Evolutionary conservation across 2,797 vertebrate genomes (phyloP), one percentile per base, ranked within the genome.

Genomic region (Podarcis lilfordi): DNA sequence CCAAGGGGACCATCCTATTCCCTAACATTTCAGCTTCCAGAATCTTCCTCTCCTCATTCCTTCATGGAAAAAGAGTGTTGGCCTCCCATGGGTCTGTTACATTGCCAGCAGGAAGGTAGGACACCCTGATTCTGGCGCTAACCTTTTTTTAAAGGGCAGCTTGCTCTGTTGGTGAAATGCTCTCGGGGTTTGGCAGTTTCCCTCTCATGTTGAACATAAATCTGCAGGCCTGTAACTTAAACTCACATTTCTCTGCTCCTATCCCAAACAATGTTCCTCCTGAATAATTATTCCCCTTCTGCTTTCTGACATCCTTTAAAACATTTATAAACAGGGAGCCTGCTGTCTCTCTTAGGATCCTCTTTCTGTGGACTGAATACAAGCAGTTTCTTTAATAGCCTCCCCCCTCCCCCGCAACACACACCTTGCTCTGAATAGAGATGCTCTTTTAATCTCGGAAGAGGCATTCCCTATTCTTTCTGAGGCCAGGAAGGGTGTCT

Each of bases 231-330:
- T 66, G 19, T 74, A 87, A 74, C 27, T 74, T 69, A 27, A 81
- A 27, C 29, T 23, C 37, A 61, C 3, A n/a, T 64, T 45, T 23
- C 8, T 37, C 2, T 5, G 3, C 21, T 19, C 37, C 3, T 72
- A 72, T 80, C 27, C 10, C 66, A 81, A 75, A 64, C 55, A 45
- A 15, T 23, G 29, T 75, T 9, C 13, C 19, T 87, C 79, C 37
- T 61, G 69, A 81, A 74, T 81, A n/a, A 64, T 82, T 76, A 61
- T 68, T 13, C 29, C 35, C 27, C 21, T 82, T 17, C 71, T 78
- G 19, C 61, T 82, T 82, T 79, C 17, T 87, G 69, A 45, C 80
- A 45, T 50, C 27, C 40, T 82, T 87, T 76, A 64, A 68, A 71
- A 61, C 61, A 74, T 74, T n/a, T 80, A 85, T 29, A 64, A 61